These are phyloP conservation scores for Xylocampa areola DNA, from an alignment of 2,888 invertebrate genomes.

Conservation along the genomic window DNA sequence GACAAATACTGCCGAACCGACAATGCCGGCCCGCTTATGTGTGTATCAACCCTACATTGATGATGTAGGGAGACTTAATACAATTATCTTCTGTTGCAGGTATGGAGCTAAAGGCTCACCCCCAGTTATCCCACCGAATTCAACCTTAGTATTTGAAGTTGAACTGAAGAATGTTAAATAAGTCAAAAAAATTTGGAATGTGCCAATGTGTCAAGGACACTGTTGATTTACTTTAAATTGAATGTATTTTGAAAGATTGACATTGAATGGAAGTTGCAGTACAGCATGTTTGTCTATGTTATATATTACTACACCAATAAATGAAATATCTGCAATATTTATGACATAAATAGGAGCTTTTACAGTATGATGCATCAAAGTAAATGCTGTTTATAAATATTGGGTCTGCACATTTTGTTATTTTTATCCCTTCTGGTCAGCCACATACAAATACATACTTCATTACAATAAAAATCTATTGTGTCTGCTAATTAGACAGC, in stretches of 20 bases:
- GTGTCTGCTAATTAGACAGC: slow-evolving; percentile 8
- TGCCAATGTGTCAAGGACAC: slow-evolving; percentile 67
- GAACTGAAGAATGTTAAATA: slow-evolving; percentile 95
- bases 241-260: slow-evolving; percentile 69
- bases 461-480: too few species aligned
- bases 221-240: slow-evolving; percentile 68
- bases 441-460: neutral
- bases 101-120: slow-evolving; percentile 94
- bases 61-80: neutral
- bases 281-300: slow-evolving; percentile 51
- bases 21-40: too few species aligned
- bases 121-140: slow-evolving; percentile 96
- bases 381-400: slow-evolving; percentile 31
- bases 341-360: slow-evolving; percentile 10
- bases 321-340: slow-evolving; percentile 60
- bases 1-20: too few species aligned
- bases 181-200: slow-evolving; percentile 60
- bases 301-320: slow-evolving; percentile 30
- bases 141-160: slow-evolving; percentile 96
- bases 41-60: too few species aligned
- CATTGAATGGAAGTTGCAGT: slow-evolving; percentile 62
- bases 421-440: too few species aligned
- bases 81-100: slow-evolving; percentile 75
- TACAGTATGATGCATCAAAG: neutral
- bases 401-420: slow-evolving; percentile 8